Evolutionary conservation across 2,113 vertebrate species (phyloP).

Genomic region (Leiothrix lutea): DNA sequence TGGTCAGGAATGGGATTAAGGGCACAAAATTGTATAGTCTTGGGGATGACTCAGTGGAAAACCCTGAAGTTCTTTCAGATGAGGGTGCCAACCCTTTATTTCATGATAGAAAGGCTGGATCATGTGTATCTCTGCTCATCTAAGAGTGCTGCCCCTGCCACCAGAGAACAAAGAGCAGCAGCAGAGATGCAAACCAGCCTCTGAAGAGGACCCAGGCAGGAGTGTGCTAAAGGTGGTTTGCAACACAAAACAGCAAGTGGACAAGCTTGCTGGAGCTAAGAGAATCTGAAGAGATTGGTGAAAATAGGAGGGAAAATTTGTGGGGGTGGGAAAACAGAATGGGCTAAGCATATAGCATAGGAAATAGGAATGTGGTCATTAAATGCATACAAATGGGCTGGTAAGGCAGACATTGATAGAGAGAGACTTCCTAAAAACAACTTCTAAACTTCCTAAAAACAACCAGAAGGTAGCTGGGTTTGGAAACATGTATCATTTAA

Average conservation of each 20-base stretch:
- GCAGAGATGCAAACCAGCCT: rapidly evolving
- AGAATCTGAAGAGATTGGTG: not conserved
- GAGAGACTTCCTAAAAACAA: not conserved
- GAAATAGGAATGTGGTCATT: not conserved
- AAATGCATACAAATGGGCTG: not conserved
- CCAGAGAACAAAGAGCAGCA: not conserved
- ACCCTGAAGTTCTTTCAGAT: not conserved
- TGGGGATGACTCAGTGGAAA: not conserved
- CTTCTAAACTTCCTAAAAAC: not conserved
- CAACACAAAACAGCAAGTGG: not conserved
- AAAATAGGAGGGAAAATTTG: not conserved
- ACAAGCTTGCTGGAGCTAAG: not conserved
- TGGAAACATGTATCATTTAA: not conserved
- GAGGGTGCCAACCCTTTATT: not conserved
- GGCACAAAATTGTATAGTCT: not conserved
- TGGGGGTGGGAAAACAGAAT: rapidly evolving
- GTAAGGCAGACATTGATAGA: not conserved
- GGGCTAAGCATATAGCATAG: not conserved
- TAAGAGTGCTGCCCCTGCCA: not conserved
- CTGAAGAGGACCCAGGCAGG: not conserved
- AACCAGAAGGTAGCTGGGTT: not conserved
- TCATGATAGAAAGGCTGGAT: not conserved
- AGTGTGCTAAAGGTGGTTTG: not conserved
- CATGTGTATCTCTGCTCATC: not conserved
- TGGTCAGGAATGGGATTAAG: not conserved